Conservation (phyloP, 2,113 vertebrate genomes). For the Panthera leo region DNA sequence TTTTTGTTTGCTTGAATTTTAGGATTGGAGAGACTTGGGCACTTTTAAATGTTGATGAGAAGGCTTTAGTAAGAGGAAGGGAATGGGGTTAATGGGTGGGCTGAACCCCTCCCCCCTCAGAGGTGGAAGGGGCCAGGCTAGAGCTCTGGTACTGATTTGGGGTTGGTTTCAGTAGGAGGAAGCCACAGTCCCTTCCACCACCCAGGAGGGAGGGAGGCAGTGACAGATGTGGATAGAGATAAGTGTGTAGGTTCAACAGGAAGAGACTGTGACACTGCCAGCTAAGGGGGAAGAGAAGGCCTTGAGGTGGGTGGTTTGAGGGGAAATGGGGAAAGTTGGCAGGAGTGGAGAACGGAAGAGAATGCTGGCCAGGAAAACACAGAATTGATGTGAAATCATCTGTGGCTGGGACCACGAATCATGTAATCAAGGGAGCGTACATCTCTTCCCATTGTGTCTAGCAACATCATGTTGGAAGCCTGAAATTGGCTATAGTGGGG, state of each 20-base stretch:
- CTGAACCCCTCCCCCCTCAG: neutral
- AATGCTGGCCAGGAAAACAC: neutral
- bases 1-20: neutral
- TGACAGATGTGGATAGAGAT: neutral
- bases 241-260: fast-evolving
- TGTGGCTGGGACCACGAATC: neutral
- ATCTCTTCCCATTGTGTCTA: neutral
- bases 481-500: neutral
- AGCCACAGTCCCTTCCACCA: neutral
- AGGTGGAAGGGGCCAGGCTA: neutral
- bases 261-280: fast-evolving
- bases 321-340: neutral
- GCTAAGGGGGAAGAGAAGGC: neutral
- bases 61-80: neutral
- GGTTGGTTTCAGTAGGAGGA: neutral
- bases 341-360: neutral
- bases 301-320: neutral
- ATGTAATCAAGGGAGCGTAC: neutral
- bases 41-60: neutral
- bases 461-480: neutral
- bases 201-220: neutral
- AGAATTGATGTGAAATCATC: neutral
- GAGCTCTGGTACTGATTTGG: fast-evolving
- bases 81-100: no score
- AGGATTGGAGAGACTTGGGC: neutral